Evolutionary conservation across 2,797 vertebrate species (phyloP).

Genomic region (Naso thynnoides): DNA sequence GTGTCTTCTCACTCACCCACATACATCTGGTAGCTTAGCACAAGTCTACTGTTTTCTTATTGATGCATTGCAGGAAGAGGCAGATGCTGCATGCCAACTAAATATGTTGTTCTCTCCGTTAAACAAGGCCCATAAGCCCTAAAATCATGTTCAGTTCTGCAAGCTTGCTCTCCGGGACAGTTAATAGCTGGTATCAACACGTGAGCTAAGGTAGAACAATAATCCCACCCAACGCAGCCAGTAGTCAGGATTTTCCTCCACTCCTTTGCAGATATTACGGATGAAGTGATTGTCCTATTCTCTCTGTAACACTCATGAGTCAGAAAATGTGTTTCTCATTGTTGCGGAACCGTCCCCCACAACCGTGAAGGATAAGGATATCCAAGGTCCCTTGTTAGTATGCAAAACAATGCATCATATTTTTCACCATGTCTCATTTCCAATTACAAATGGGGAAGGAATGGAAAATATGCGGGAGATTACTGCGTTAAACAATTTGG

Average conservation of each 20-base stretch:
- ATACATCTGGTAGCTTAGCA: conserved; percentile 51
- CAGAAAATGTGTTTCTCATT: conserved; percentile 60
- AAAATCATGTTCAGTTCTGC: conserved; percentile 60
- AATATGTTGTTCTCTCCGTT: conserved; percentile 57
- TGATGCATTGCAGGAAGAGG: conserved; percentile 46
- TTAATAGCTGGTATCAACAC: conserved; percentile 49
- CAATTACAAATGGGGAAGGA: conserved; percentile 59
- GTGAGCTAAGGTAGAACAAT: conserved; percentile 42
- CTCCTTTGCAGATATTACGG: conserved; percentile 34
- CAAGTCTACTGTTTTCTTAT: conserved; percentile 55
- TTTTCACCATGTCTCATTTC: conserved; percentile 73
- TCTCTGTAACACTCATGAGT: conserved; percentile 47
- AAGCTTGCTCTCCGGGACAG: conserved; percentile 40
- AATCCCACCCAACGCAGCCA: conserved; percentile 43
- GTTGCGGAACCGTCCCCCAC: conserved; percentile 48
- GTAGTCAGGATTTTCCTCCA: conserved; percentile 44
- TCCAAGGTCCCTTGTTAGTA: conserved; percentile 76
- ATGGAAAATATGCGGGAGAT: conserved; percentile 78
- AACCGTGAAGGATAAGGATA: conserved; percentile 70
- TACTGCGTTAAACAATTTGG: conserved; percentile 83
- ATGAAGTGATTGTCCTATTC: conserved; percentile 54
- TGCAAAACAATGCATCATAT: conserved; percentile 78
- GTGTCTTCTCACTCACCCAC: conserved; percentile 34
- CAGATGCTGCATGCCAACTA: conserved; percentile 53
- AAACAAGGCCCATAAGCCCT: conserved; percentile 44